Conservation (phyloP, 2,888 invertebrate genomes). For the Synanthedon formicaeformis region DNA sequence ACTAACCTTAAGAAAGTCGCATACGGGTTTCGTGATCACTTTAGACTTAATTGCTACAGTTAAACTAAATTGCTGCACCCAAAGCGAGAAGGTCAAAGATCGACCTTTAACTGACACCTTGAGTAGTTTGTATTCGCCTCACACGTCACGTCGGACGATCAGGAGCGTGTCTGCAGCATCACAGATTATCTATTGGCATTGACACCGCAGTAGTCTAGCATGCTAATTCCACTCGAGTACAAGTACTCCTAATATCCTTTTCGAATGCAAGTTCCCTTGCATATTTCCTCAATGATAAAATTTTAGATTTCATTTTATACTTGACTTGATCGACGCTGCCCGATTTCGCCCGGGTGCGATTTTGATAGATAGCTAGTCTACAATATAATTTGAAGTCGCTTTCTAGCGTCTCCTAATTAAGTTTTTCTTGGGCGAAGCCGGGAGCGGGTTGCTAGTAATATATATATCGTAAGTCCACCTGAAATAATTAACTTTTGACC, state of each 20-base stretch:
- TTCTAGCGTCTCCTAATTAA: no score
- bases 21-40: not conserved
- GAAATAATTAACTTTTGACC: no score
- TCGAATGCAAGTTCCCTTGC: slow-evolving; percentile 8
- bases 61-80: not conserved
- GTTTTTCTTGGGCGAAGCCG: no score
- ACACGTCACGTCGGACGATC: slow-evolving; percentile 11
- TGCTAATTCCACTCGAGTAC: slow-evolving; percentile 28
- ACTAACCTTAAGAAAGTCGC: not conserved
- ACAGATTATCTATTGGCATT: slow-evolving; percentile 44
- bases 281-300: not conserved
- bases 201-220: slow-evolving; percentile 31
- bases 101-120: slow-evolving; percentile 20
- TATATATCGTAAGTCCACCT: no score
- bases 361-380: no score
- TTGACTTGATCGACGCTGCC: no score
- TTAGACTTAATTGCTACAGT: not conserved
- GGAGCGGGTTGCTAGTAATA: no score
- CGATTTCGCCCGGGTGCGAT: no score
- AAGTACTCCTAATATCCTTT: slow-evolving; percentile 24
- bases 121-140: slow-evolving; percentile 27
- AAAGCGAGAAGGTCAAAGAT: slow-evolving; percentile 20
- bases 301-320: no score
- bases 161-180: slow-evolving; percentile 31
- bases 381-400: no score